Percentiles rank a stretch among this genome's conserved stretches.
These are phyloP conservation scores for Incurvaria masculella DNA, from an alignment of 2,888 invertebrate genomes.

Conservation along the genomic window DNA sequence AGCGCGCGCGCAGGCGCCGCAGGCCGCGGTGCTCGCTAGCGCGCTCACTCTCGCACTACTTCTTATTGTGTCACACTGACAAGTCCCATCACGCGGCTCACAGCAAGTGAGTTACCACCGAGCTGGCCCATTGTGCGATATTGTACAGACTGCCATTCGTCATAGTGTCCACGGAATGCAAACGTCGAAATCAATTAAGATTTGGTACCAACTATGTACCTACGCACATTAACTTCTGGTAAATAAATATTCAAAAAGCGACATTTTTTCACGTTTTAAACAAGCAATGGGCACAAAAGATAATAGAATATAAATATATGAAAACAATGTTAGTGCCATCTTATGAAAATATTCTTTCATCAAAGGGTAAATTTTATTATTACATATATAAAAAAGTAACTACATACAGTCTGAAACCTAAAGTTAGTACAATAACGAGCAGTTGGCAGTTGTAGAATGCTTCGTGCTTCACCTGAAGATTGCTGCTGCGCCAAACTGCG, in stretches of 20 bases:
- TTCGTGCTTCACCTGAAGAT: neutral
- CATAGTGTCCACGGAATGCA: conserved; percentile 9
- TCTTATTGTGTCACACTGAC: conserved; percentile 46
- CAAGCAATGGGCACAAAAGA: too few species aligned
- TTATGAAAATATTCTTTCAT: too few species aligned
- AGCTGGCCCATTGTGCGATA: neutral
- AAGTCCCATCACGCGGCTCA: conserved; percentile 32
- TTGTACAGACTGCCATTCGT: conserved; percentile 11
- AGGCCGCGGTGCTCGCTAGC: conserved; percentile 30
- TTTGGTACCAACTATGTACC: neutral
- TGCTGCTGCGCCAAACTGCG: too few species aligned
- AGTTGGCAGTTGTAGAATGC: neutral
- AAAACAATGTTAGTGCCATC: too few species aligned
- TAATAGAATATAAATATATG: too few species aligned
- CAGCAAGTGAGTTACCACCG: conserved; percentile 40
- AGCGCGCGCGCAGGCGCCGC: conserved; percentile 28
- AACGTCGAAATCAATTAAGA: conserved; percentile 11
- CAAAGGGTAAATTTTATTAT: too few species aligned
- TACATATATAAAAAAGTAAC: too few species aligned
- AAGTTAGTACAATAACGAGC: too few species aligned
- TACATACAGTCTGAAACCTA: too few species aligned
- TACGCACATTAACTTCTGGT: neutral
- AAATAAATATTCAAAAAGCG: too few species aligned
- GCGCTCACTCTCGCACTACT: conserved; percentile 38
- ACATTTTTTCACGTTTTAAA: too few species aligned